phyloP scores from a whole-genome alignment of 2,113 vertebrate genomes.

The Xyrauchen texanus region DNA sequence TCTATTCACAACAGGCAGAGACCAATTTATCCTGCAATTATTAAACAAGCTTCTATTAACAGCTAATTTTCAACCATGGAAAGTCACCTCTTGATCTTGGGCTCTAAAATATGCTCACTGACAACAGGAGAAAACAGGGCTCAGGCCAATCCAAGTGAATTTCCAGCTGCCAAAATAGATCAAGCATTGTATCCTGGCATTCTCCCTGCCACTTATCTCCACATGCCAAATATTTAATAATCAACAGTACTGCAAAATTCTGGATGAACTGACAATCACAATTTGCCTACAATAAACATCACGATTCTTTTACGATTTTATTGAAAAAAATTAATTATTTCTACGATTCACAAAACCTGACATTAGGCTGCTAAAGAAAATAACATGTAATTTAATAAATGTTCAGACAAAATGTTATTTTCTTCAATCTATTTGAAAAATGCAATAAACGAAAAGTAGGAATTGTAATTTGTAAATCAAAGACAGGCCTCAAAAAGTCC shows the following conservation, averaged over 20 bases:
- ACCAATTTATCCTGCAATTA: conserved; percentile 31
- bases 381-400: too few species aligned
- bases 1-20: neutral
- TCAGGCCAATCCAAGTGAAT: conserved; percentile 61
- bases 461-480: too few species aligned
- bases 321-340: too few species aligned
- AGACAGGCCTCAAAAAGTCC: too few species aligned
- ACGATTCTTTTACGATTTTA: too few species aligned
- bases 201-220: conserved; percentile 29
- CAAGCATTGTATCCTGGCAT: conserved; percentile 43
- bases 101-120: conserved; percentile 57
- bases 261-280: too few species aligned
- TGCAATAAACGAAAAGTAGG: too few species aligned
- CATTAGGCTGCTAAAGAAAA: too few species aligned
- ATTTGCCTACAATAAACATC: neutral
- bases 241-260: neutral
- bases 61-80: conserved; percentile 60
- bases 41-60: conserved; percentile 48
- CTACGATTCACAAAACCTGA: too few species aligned
- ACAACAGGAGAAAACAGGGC: conserved; percentile 61
- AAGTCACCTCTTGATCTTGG: conserved; percentile 49
- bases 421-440: too few species aligned
- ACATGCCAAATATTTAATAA: conserved; percentile 48
- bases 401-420: too few species aligned
- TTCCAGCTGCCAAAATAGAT: conserved; percentile 57